phyloP scores from a whole-genome alignment of 2,113 vertebrate genomes.

The Cololabis saira region DNA sequence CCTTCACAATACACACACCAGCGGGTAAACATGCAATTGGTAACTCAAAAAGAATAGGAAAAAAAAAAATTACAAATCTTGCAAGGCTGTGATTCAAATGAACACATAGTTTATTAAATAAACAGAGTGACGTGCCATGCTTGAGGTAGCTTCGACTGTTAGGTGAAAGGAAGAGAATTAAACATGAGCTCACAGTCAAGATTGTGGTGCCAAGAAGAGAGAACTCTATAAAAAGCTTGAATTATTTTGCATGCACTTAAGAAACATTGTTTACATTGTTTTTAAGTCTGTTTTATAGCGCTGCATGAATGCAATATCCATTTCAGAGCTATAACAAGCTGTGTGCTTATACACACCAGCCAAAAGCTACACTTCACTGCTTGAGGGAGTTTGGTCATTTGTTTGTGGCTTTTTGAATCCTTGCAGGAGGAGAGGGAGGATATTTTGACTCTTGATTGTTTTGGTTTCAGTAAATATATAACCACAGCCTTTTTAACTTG shows the following conservation, averaged over 20 bases:
- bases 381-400: constrained; percentile 18
- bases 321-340: constrained; percentile 12
- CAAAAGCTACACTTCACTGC: constrained; percentile 32
- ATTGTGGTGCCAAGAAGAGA: constrained; percentile 22
- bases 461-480: constrained; percentile 32
- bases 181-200: constrained; percentile 45
- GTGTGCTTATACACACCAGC: background rate
- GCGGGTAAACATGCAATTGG: constrained; percentile 4
- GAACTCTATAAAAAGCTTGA: no score
- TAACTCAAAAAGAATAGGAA: constrained; percentile 23
- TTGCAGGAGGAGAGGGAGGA: constrained; percentile 2
- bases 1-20: constrained; percentile 31
- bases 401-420: constrained; percentile 34
- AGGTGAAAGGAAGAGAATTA: constrained; percentile 27
- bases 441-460: constrained; percentile 45
- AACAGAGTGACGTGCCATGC: constrained; percentile 40
- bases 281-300: constrained; percentile 40
- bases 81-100: background rate
- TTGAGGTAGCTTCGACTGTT: constrained; percentile 20
- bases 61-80: constrained; percentile 1
- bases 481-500: constrained; percentile 14
- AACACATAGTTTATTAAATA: constrained; percentile 11
- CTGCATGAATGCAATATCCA: constrained; percentile 15
- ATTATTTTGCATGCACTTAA: constrained; percentile 15
- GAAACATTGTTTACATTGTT: constrained; percentile 30